These are phyloP conservation scores for Seira ritae DNA, from an alignment of 2,888 invertebrate species.

Conservation along the genomic window DNA sequence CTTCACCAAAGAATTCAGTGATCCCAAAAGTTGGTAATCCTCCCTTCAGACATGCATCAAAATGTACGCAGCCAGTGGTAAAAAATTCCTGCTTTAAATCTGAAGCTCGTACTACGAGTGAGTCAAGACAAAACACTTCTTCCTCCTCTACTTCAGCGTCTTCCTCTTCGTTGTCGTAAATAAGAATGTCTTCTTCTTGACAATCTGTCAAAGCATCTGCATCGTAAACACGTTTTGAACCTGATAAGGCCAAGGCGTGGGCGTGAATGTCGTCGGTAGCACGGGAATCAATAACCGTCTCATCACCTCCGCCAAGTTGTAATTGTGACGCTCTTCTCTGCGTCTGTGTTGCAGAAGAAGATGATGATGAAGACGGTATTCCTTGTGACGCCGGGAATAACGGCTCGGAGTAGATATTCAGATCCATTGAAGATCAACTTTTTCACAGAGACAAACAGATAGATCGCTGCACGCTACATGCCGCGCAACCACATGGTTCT, in stretches of 20 bases:
- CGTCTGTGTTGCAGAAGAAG: not conserved
- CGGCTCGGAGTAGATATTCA: slow-evolving; percentile 52
- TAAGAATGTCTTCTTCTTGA: no score
- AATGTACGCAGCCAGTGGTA: slow-evolving; percentile 79
- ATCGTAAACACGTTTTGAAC: no score
- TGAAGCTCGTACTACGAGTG: slow-evolving; percentile 26
- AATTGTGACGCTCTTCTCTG: not conserved
- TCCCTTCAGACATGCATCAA: slow-evolving; percentile 81
- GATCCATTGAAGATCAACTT: not conserved
- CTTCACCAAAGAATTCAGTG: slow-evolving; percentile 88
- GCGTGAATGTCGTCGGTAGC: no score
- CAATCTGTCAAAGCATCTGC: no score
- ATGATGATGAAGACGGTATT: not conserved
- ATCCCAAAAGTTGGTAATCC: slow-evolving; percentile 83
- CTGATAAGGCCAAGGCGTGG: no score
- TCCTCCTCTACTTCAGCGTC: not conserved
- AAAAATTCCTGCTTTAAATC: slow-evolving; percentile 70
- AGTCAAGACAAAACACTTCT: slow-evolving; percentile 17
- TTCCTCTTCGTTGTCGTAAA: not conserved
- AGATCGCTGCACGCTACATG: no score
- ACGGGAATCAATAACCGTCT: no score
- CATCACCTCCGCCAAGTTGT: not conserved
- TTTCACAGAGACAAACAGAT: no score
- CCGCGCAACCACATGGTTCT: no score
- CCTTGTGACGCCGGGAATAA: slow-evolving; percentile 43